Percentiles rank a stretch among this genome's conserved stretches.
These are phyloP conservation scores for Shargacucullia verbasci DNA, from an alignment of 2,888 invertebrate species.

Conservation along the genomic window DNA sequence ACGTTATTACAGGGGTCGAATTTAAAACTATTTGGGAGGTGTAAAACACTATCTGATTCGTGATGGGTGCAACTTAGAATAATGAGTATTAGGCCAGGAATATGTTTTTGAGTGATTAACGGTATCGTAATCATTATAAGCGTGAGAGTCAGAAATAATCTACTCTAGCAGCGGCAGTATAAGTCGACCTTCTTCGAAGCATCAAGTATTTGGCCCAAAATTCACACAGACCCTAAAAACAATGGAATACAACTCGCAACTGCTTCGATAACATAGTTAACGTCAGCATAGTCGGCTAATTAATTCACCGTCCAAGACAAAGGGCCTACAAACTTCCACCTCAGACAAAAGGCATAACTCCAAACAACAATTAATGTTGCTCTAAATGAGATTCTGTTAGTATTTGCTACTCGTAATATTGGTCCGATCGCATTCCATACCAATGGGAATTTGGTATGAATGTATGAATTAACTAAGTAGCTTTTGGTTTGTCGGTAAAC, in stretches of 20 bases:
- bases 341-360: conserved; percentile 62
- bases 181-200: no score
- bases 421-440: conserved; percentile 37
- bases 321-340: conserved; percentile 48
- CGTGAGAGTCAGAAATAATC: no score
- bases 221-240: conserved; percentile 34
- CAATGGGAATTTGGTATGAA: conserved; percentile 1
- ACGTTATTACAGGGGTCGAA: no score
- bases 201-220: conserved; percentile 18
- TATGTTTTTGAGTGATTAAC: no score
- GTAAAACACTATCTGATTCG: no score
- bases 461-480: no score
- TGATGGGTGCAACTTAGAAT: no score
- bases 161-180: no score
- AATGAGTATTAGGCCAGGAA: no score
- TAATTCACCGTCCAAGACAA: conserved; percentile 53
- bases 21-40: no score
- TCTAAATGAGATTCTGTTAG: conserved; percentile 52
- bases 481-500: no score
- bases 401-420: conserved; percentile 34
- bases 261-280: conserved; percentile 44
- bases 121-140: no score
- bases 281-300: conserved; percentile 52
- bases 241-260: conserved; percentile 36
- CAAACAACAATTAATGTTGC: conserved; percentile 64